A percentile compares a stretch with the other conserved stretches of the same genome.
phyloP scores from a whole-genome alignment of 2,113 vertebrate genomes.

The Myiozetetes cayanensis region DNA sequence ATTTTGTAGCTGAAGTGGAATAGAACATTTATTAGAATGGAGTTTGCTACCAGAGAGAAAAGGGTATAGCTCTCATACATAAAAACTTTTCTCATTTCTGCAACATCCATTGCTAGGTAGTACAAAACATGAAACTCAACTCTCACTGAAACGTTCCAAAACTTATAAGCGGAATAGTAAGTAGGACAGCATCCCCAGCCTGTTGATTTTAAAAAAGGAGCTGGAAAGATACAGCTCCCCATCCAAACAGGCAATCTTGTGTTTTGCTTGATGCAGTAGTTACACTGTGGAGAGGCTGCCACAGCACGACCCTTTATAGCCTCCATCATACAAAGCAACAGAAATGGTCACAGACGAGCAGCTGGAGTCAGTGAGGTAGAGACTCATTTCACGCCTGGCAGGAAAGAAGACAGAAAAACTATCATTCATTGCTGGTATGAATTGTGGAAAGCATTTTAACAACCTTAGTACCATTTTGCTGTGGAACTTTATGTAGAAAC shows the following conservation, averaged over 20 bases:
- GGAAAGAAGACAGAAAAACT: constrained; percentile 18
- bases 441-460: constrained; percentile 19
- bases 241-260: background rate
- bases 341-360: background rate
- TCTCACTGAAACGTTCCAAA: background rate
- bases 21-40: background rate
- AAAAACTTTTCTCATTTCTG: background rate
- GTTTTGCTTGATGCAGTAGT: background rate
- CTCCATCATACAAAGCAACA: background rate
- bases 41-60: background rate
- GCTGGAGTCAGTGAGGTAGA: background rate
- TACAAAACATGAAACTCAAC: background rate
- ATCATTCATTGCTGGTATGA: background rate
- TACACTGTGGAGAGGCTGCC: background rate
- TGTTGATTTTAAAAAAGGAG: background rate
- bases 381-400: constrained; percentile 40
- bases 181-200: background rate
- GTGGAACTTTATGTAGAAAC: background rate
- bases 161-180: background rate
- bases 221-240: background rate
- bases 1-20: background rate
- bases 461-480: background rate
- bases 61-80: background rate
- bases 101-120: background rate
- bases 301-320: background rate